Conservation (phyloP, 2,888 invertebrate genomes). For the Eupithecia exiguata region DNA sequence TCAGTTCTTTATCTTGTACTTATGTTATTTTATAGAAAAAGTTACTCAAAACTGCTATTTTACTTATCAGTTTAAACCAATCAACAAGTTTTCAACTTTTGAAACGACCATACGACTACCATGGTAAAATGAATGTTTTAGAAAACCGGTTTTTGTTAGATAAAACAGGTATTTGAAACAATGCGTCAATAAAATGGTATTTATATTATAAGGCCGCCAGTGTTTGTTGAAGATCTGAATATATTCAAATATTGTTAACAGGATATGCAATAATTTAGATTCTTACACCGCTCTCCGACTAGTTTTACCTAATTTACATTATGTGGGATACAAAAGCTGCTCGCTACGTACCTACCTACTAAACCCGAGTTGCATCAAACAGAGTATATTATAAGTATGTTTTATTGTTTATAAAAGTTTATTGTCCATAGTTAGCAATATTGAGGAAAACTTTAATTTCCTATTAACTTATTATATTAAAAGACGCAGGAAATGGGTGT, state of each 20-base stretch:
- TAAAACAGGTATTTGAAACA: constrained; percentile 7
- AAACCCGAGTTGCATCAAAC: constrained; percentile 11
- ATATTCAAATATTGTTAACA: constrained; percentile 62
- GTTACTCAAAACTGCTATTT: neutral
- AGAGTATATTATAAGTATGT: neutral
- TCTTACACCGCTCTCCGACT: constrained; percentile 67
- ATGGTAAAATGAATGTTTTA: neutral
- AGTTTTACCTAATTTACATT: constrained; percentile 66
- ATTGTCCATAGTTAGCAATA: constrained; percentile 1
- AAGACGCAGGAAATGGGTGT: neutral
- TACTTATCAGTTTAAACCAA: neutral
- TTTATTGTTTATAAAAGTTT: neutral
- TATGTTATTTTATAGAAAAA: neutral
- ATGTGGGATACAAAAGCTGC: constrained; percentile 76
- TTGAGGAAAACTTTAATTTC: neutral
- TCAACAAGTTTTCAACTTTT: neutral
- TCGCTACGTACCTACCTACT: constrained; percentile 48
- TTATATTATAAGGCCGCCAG: constrained; percentile 41
- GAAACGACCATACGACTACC: neutral
- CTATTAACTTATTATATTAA: neutral
- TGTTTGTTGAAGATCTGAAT: constrained; percentile 54
- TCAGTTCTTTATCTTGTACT: neutral
- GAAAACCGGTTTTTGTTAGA: neutral
- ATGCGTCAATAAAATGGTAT: constrained; percentile 5
- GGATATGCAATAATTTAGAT: constrained; percentile 65